Evolutionary conservation across 2,888 invertebrate genomes (phyloP), one percentile per base, ranked within the genome.

Genomic region (Linnaemya tessellans): DNA sequence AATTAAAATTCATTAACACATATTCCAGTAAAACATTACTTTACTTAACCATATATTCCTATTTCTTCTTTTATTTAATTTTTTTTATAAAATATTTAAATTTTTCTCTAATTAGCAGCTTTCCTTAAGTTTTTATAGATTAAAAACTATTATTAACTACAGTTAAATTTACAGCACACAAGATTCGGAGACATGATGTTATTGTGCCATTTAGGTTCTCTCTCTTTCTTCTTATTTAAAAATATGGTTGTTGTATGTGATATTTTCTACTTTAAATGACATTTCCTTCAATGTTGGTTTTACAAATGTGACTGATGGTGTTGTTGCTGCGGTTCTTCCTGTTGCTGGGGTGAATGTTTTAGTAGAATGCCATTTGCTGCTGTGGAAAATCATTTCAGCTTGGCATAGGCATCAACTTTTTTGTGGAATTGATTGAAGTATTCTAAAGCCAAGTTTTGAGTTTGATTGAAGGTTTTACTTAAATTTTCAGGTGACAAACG

Each of bases 401-500:
- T 95, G 11, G 95, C 95, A 90, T 96, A 94, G 43, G 94, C 93
- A 91, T 96, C 95, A 49, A 96, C 95, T 94, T 98, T 96, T 93
- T 97, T 94, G 91, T 96, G 95, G 88, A 96, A 94, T 95, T 96
- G 96, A 89, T 95, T 94, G 90, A 95, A 96, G 89, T 95, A 96
- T 87, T 95, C 94, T 10, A 94, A 93, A 75, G 96, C 95, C 84
- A 95, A 95, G 87, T 93, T 92, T 88, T 95, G 94, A 18, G 96
- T 96, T 81, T 94, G 94, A 88, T 96, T 95, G 15, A 96, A 93
- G 84, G 95, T 95, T 92, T 94, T 95, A 88, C 95, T 95, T 71
- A 97, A 93, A 89, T 95, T 96, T 92, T 96, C 96, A 9, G 96
- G 96, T 73, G 96, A 96, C 91, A 96, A 93, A 82, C 95, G 95